Evolutionary conservation across 2,888 invertebrate species (phyloP), one percentile per base, ranked within the genome.

Genomic region (Drosophila nigricruria): DNA sequence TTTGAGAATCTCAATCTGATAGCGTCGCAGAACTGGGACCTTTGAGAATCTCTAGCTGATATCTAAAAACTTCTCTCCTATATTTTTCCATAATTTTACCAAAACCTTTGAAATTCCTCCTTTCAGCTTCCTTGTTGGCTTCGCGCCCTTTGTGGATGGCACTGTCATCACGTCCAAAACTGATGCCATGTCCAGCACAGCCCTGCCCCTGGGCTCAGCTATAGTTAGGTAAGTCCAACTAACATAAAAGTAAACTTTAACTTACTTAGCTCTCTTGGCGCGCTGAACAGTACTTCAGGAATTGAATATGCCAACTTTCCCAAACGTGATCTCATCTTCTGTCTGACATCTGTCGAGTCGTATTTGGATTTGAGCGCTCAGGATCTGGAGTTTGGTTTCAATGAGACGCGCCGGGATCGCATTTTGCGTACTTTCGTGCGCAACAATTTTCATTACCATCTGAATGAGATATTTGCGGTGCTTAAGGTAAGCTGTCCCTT

Each of bases 91-190:
- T 30, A 5, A 16, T 23, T 23, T 34, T 9, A 20, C 14, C 3
- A 1, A 40, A 5, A 5, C 14, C 0, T 16, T 20, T 18, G 1
- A 9, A 53, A 10, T n/a, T n/a, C 5, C 20, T 10, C 0, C n/a
- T 58, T 52, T 1, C 14, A 94, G 96, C 83, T 97, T 97, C 92
- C 94, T 98, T 60, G 96, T 97, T 38, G 97, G 97, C 25, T 98
- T 98, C 92, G 98, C 98, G n/a, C 98, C 98, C 3, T 98, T 98
- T 92, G 96, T 98, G 81, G 98, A 98, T 93, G 98, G 98, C 81
- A 97, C 97, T 30, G 96, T 97, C 74, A 95, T 97, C 79, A 95
- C 95, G 58, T 95, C 96, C 62, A 91, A 93, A 90, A 92, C 72
- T 76, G 89, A 91, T 69, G 74, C 84, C 57, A 75, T 91, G 66